Evolutionary conservation across 2,797 vertebrate species (phyloP), one percentile per base, ranked within the genome.

Genomic region (Lycodopsis pacificus): DNA sequence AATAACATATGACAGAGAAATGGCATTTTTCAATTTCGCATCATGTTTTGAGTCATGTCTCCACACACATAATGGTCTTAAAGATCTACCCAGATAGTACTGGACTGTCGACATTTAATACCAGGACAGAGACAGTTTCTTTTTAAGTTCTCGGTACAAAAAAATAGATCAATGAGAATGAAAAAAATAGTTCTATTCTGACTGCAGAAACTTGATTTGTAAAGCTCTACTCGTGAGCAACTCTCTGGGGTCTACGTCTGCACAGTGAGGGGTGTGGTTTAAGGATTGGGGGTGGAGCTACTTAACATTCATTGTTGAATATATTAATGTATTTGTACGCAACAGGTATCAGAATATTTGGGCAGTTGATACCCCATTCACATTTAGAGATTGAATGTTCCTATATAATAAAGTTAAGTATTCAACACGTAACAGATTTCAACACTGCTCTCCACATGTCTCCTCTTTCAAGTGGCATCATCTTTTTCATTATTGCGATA

Each of bases 401-500:
- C 72, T 80, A 69, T 71, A 80, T 86, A 75, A 76, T 84, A 85
- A 78, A 78, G 46, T 75, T 79, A 76, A 57, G 82, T 83, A 94
- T 86, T 92, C 80, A 92, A 92, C 86, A 91, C 83, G 71, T 95
- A 95, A 95, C 95, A 88, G 77, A 92, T 90, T 81, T 81, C 34
- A 77, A 84, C 40, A 48, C 74, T 57, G 25, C 63, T 54, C 53
- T 49, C 48, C 48, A 49, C 48, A 49, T 11, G 4, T 79, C 65
- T 68, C 75, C 74, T 95, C 64, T 94, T 95, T 96, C 94, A 72
- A 94, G 93, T 96, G 95, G 95, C 95, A 90, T 86, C 91, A 88
- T 96, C 95, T 96, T 34, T 96, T 95, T 92, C 94, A 95, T 98
- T 99, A 99, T 99, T 99, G 98, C 97, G 94, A 98, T 97, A 96